Percentiles rank a stretch among this genome's conserved stretches.
These are phyloP conservation scores for Cenopis cana DNA, from an alignment of 2,888 invertebrate genomes.

Conservation along the genomic window DNA sequence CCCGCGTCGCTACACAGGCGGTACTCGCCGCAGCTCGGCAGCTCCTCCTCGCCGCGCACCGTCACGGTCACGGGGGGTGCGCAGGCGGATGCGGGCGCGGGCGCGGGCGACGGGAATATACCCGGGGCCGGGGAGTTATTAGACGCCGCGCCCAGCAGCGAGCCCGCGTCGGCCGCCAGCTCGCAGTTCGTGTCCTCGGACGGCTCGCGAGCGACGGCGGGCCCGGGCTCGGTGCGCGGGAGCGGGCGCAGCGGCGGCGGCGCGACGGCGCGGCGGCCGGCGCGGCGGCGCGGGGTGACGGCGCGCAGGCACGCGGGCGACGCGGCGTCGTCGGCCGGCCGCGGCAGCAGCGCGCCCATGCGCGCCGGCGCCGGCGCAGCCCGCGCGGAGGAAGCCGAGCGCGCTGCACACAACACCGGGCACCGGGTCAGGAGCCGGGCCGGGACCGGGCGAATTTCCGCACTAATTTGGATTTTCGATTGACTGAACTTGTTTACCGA, in stretches of 20 bases:
- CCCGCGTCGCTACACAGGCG: constrained; percentile 40
- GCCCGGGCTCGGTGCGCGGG: constrained; percentile 54
- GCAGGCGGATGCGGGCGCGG: no score
- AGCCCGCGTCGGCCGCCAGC: constrained; percentile 44
- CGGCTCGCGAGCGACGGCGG: constrained; percentile 64
- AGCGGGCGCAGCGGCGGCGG: constrained; percentile 62
- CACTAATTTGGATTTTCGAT: not conserved
- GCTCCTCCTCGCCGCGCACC: constrained; percentile 89
- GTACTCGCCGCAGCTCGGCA: constrained; percentile 60
- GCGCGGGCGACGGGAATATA: constrained; percentile 73
- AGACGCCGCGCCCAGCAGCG: constrained; percentile 49
- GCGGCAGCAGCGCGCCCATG: constrained; percentile 67
- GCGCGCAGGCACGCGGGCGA: constrained; percentile 67
- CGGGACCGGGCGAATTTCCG: constrained; percentile 32
- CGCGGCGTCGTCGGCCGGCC: constrained; percentile 63
- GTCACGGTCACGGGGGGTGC: constrained; percentile 52
- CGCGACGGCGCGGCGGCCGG: constrained; percentile 77
- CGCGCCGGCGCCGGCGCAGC: constrained; percentile 40
- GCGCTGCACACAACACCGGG: constrained; percentile 48
- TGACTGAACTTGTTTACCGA: not conserved
- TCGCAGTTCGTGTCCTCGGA: constrained; percentile 57
- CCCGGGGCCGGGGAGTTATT: constrained; percentile 61
- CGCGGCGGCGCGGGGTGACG: constrained; percentile 66
- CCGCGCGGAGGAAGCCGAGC: constrained; percentile 58
- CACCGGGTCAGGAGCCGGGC: constrained; percentile 41